Base-by-base conservation (phyloP, 2,797 vertebrate species). In the Myripristis murdjan region DNA sequence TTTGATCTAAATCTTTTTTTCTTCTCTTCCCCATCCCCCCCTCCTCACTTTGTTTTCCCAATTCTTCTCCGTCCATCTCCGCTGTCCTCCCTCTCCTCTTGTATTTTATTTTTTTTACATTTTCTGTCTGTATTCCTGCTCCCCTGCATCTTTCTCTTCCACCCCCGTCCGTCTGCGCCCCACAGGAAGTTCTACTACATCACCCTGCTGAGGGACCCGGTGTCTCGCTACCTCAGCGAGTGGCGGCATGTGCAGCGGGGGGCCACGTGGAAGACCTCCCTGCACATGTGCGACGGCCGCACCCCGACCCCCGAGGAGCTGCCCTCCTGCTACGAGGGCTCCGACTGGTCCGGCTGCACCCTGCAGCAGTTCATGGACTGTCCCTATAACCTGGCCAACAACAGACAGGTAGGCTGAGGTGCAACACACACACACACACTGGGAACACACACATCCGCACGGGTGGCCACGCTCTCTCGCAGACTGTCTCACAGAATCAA, bases 181-280 rank as follows among this genome's bases (percentile, higher is more conserved):
- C n/a, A n/a, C 93, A 99, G 97, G 94, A 98, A 98, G 91, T 99
- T 99, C 94, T 99, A 98, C 90, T 99, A 99, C 91, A 99, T 99
- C 92, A 98, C 97, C 4, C 97, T 99, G 96, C 91, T 99, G 95
- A 95, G 97, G 65, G 97, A 99, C 87, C 97, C 97, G 0, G 97
- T 98, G 83, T 99, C 97, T 4, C 97, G 97, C 54, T 99, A 98
- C 93, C 88, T 99, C 89, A 99, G 97, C 0, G 97, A 99, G 69
- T 99, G 97, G 97, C 99, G 98, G 74, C 97, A 99, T 0, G 97
- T 99, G 73, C 97, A 99, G 93, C 95, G 97, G 16, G 97, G 97
- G 0, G 97, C 97, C 1, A 99, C 97, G 0, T 99, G 97, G 97
- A 99, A 98, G 91, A 98, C 97, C 1, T 97, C 97, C 37, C 96